Evolutionary conservation across 2,797 vertebrate genomes (phyloP), one percentile per base, ranked within the genome.

Genomic region (Enteromius anoplus): DNA sequence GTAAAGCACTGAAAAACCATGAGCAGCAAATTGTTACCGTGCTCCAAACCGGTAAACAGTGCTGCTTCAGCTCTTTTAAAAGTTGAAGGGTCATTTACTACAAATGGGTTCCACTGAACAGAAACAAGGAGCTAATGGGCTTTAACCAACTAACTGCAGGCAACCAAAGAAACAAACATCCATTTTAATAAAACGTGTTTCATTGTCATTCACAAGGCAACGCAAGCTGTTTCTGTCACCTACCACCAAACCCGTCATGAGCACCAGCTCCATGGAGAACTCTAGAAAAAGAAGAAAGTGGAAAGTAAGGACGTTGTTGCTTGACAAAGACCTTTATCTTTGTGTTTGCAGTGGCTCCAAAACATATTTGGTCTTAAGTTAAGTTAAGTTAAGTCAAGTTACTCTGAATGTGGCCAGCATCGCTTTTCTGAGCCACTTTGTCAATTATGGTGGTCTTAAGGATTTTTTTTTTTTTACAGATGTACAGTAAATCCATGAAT

Each of bases 201-300:
- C 53, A 80, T 81, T 53, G 8, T 69, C 66, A 83, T 58, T 82
- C 40, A 58, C 66, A 34, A 72, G 40, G 26, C 29, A 53, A 21
- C 0, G 4, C 51, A 23, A 5, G 62, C 29, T 0, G 5, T 75
- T 82, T 75, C 49, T 15, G 45, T 4, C 55, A 51, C 32, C 58
- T 81, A 77, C 73, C 34, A 89, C 69, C 29, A 89, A 58, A 17
- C 26, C 78, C 37, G 68, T 65, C 55, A 85, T 17, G 29, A 75
- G 75, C 81, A 83, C 45, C 55, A 75, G 29, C 66, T 80, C 66
- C 19, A 32, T 23, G 5, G 79, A 84, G 7, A 80, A 32, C 21
- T 82, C 85, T 88, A 40, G 37, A 51, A 26, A 62, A 51, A 26
- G 17, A 26, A 17, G 4, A 26, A 53, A 21, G 17, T 5, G 15